Base-by-base conservation (phyloP, 2,113 vertebrate species). In the Pyxicephalus adspersus region DNA sequence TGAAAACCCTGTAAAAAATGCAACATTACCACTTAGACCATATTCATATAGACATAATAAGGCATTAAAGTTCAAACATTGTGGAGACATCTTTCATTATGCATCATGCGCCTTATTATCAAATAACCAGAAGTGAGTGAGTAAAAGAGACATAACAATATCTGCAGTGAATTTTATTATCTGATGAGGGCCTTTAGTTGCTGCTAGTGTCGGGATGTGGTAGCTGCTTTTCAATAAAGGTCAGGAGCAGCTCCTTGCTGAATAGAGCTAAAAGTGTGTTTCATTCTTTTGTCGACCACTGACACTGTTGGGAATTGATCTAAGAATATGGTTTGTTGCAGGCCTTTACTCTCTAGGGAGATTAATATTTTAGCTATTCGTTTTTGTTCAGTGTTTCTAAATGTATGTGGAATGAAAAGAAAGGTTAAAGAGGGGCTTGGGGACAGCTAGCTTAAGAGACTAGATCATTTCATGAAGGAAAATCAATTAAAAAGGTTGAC, bases 401-500 rank as follows among this genome's bases (percentile, higher is more conserved):
- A 94, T 94, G 91, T 92, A 94, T 92, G 92, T 91, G 88, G 92
- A 92, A 93, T 92, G 94, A 93, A 94, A 93, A 94, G 91, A 89
- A 93, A 92, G 95, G 92, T 95, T 94, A 95, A 93, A 92, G 92
- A 93, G 94, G 92, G 93, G 92, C 93, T 95, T 89, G 88, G 90
- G 93, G 94, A 93, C 86, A 88, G 90, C 93, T 90, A 91, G 93
- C 91, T 93, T 94, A 91, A 91, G 91, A 94, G 95, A 94, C 95
- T 95, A 94, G 94, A 96, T 96, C 96, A 97, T 96, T 95, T 94
- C 94, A 94, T 95, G 95, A 96, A 96, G 94, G 95, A 94, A 97
- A 98, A 99, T 99, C 96, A 97, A 97, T 98, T 98, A 96, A 96
- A 96, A 94, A 92, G 94, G 93, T 95, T 95, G 94, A 95, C 95